These are phyloP conservation scores for Peromyscus polionotus DNA, from an alignment of 2,113 vertebrate genomes.

Conservation along the genomic window DNA sequence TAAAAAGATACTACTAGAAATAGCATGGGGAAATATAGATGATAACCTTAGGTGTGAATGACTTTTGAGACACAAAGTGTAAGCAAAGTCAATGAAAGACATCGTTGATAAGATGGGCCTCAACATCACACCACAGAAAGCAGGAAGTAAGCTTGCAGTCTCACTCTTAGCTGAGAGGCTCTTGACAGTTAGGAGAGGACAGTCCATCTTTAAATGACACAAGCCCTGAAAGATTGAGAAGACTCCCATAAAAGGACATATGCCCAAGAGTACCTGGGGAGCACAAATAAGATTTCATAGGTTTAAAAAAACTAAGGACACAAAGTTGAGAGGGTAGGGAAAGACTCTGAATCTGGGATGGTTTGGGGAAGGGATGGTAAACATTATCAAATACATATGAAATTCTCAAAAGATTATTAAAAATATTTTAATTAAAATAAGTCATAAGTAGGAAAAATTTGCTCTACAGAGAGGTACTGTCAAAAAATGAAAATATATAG, in stretches of 20 bases:
- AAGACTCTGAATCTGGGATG: neutral
- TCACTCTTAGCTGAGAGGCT: neutral
- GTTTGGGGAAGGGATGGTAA: neutral
- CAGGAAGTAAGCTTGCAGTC: neutral
- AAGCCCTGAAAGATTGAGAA: neutral
- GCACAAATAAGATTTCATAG: neutral
- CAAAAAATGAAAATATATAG: conserved; percentile 20
- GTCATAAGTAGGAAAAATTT: neutral
- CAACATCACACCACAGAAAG: neutral
- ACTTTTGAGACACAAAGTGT: conserved; percentile 25
- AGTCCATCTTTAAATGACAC: neutral
- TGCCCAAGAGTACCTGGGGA: neutral
- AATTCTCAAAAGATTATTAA: neutral
- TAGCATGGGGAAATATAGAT: neutral
- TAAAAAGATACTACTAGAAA: conserved; percentile 18
- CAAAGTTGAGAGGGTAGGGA: neutral
- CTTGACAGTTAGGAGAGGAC: neutral
- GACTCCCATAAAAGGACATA: neutral
- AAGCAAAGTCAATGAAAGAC: neutral
- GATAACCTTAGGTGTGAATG: neutral
- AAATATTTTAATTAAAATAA: neutral
- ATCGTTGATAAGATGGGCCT: neutral
- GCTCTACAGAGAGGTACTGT: neutral
- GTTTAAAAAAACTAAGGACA: neutral
- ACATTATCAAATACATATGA: neutral